Evolutionary conservation across 1,140 invertebrate species (phyloP), one percentile per base, ranked within the genome.

Genomic region (Aphidius ervi): DNA sequence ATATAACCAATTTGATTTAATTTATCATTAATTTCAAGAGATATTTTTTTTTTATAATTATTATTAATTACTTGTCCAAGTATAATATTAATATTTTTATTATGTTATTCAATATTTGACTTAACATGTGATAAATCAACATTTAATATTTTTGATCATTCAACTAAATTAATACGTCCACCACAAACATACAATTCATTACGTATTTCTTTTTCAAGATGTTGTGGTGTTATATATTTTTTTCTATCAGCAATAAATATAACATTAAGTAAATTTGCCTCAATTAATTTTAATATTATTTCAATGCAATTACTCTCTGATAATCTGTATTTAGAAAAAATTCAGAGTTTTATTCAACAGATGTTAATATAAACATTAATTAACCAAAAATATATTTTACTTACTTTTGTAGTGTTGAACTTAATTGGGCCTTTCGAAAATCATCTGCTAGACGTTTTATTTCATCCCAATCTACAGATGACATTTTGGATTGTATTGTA

Each of bases 231-330:
- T 3, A 99, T 16, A 77, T 98, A 99, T 76, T 98, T 95, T 81
- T 98, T 99, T 5, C 97, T 97, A 87, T 98, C 95, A 68, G 85
- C 90, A 3, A 96, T 98, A 74, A 95, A 98, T 54, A 98, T 89
- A 5, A 99, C 88, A 74, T 98, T 91, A 8, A 99, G 77, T 41
- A 95, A 75, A 72, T 94, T 93, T n/a, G 88, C 81, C 70, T 95
- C 88, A 49, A 94, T 83, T 49, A 99, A 77, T 74, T 94, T 94
- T 52, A 87, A 89, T 9, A 99, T 89, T 65, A 99, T 93, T 85
- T 99, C 97, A 59, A 99, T 84, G 71, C 97, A 98, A 78, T 99
- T 99, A 66, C 94, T 83, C 74, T 99, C 97, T 2, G 16, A 16
- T 16, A 16, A 16, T 16, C 16, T 16, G 16, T 61, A 84, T 82